Conservation (phyloP, 1,140 invertebrate species). For the Megalopta genalis region DNA sequence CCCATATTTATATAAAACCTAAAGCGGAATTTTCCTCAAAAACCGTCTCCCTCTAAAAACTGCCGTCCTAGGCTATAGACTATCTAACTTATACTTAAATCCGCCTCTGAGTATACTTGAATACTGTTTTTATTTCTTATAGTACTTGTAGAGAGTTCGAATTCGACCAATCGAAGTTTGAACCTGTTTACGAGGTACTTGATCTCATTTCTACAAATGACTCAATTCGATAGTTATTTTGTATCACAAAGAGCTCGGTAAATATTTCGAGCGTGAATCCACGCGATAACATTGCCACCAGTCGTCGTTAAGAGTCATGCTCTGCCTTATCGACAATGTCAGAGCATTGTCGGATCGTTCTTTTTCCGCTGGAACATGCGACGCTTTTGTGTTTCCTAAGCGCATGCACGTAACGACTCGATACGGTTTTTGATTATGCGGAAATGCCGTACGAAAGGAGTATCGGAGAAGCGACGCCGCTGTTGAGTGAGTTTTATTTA, state of each 20-base stretch:
- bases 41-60: too few species aligned
- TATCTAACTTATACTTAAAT: too few species aligned
- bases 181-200: too few species aligned
- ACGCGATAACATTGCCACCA: conserved; percentile 4
- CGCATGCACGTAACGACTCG: neutral
- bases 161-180: too few species aligned
- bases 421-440: conserved; percentile 7
- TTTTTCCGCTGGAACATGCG: neutral
- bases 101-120: too few species aligned
- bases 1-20: too few species aligned
- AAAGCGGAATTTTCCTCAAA: too few species aligned
- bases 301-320: neutral
- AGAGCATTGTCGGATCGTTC: neutral
- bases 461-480: conserved; percentile 43
- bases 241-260: neutral
- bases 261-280: neutral
- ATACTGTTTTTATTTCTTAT: too few species aligned
- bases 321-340: conserved; percentile 45
- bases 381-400: neutral
- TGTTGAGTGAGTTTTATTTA: conserved; percentile 56
- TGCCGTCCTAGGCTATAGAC: too few species aligned
- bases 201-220: too few species aligned
- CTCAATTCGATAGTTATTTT: neutral
- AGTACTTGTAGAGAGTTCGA: too few species aligned
- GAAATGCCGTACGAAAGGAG: conserved; percentile 30